Evolutionary conservation across 2,113 vertebrate genomes (phyloP).

Genomic region (Phrynosoma blainvillii): DNA sequence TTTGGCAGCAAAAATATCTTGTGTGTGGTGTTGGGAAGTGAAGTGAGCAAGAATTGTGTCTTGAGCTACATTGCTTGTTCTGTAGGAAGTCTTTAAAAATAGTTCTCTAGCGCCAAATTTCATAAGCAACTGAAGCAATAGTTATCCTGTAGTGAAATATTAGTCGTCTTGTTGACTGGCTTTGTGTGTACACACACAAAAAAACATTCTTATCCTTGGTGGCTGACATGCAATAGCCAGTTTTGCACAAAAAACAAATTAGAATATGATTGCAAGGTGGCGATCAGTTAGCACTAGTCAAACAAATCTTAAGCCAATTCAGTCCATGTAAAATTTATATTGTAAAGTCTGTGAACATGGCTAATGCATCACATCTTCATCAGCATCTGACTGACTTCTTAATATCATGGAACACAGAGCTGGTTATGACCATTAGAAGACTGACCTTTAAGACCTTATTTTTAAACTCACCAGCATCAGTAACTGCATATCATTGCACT

Average conservation of each 20-base stretch:
- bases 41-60: not conserved
- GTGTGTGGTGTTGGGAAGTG: not conserved
- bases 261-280: not conserved
- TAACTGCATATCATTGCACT: not conserved
- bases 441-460: slow-evolving; percentile 17
- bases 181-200: not conserved
- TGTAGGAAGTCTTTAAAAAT: not conserved
- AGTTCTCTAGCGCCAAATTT: not conserved
- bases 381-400: slow-evolving; percentile 27
- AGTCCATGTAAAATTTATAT: not conserved
- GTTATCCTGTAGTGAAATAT: not conserved
- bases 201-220: not conserved
- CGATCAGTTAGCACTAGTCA: not conserved
- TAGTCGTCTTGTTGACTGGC: not conserved
- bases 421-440: slow-evolving; percentile 20
- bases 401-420: not conserved
- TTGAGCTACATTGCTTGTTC: not conserved
- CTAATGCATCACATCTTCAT: not conserved
- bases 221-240: not conserved
- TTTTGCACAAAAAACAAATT: not conserved
- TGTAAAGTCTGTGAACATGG: slow-evolving; percentile 2
- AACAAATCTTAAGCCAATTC: not conserved
- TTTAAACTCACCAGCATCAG: slow-evolving; percentile 14
- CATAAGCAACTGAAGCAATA: not conserved
- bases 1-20: slow-evolving; percentile 9